These are phyloP conservation scores for Betta splendens DNA, from an alignment of 2,797 vertebrate species.

Conservation along the genomic window DNA sequence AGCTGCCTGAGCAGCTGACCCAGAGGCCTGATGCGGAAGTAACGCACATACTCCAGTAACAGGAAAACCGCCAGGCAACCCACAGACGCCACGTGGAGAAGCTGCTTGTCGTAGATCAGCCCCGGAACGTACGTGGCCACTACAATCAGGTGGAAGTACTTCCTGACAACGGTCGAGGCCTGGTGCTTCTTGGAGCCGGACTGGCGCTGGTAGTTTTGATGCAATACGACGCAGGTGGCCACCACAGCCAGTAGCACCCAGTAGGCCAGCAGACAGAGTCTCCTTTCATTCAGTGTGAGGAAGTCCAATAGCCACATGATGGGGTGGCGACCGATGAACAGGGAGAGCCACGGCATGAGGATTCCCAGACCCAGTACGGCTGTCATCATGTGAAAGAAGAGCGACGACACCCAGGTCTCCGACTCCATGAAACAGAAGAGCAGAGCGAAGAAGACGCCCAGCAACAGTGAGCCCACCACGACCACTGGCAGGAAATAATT, in stretches of 20 bases:
- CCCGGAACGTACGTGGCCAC: slow-evolving; percentile 94
- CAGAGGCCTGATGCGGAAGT: slow-evolving; percentile 92
- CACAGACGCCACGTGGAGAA: slow-evolving; percentile 90
- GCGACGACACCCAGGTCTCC: slow-evolving; percentile 91
- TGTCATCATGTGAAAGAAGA: slow-evolving; percentile 96
- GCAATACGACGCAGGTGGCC: slow-evolving; percentile 88
- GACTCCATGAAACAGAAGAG: slow-evolving; percentile 98
- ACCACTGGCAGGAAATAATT: slow-evolving; percentile 92
- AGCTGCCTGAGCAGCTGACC: slow-evolving; percentile 88
- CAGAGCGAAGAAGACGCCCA: slow-evolving; percentile 91
- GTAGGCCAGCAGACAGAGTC: slow-evolving; percentile 87
- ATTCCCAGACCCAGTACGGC: slow-evolving; percentile 90
- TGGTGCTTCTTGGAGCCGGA: slow-evolving; percentile 91
- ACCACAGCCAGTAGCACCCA: slow-evolving; percentile 86
- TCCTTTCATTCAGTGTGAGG: slow-evolving; percentile 83
- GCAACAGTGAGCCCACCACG: slow-evolving; percentile 87
- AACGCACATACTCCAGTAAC: slow-evolving; percentile 91
- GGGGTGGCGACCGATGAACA: slow-evolving; percentile 91
- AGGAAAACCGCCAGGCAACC: slow-evolving; percentile 88
- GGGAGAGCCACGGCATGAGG: slow-evolving; percentile 93
- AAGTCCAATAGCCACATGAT: slow-evolving; percentile 93
- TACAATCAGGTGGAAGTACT: slow-evolving; percentile 96
- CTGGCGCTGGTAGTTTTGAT: slow-evolving; percentile 89
- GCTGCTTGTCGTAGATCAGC: slow-evolving; percentile 88
- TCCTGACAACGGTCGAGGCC: slow-evolving; percentile 89